These are phyloP conservation scores for Ceramica pisi DNA, from an alignment of 2,888 invertebrate species.

Conservation along the genomic window DNA sequence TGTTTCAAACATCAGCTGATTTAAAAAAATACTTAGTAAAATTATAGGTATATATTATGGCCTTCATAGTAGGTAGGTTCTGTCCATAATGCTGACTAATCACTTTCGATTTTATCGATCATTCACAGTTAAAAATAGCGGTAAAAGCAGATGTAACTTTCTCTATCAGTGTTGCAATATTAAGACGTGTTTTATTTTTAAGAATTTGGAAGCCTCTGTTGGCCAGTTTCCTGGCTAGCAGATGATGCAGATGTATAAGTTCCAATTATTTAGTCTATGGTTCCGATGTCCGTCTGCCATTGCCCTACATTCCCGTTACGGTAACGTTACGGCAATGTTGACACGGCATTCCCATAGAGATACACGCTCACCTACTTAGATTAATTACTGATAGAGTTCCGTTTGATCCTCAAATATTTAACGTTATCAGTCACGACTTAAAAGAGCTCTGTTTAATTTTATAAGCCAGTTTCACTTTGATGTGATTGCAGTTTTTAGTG, in stretches of 20 bases:
- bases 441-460: slow-evolving; percentile 29
- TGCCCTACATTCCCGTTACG: slow-evolving; percentile 59
- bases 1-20: slow-evolving; percentile 17
- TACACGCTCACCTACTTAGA: slow-evolving; percentile 49
- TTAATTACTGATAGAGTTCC: slow-evolving; percentile 32
- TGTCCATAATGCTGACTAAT: background rate
- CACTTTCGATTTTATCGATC: slow-evolving; percentile 35
- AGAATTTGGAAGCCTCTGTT: slow-evolving; percentile 27
- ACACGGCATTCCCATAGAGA: slow-evolving; percentile 43
- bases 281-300: slow-evolving; percentile 34
- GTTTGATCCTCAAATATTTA: slow-evolving; percentile 46
- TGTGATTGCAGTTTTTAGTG: slow-evolving; percentile 17
- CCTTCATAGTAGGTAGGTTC: background rate
- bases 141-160: slow-evolving; percentile 24
- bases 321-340: slow-evolving; percentile 56
- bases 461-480: slow-evolving; percentile 33
- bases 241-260: slow-evolving; percentile 7
- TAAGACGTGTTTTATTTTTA: slow-evolving; percentile 22
- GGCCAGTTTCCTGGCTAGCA: slow-evolving; percentile 25
- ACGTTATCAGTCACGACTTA: slow-evolving; percentile 37
- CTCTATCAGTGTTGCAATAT: slow-evolving; percentile 41
- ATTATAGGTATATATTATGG: background rate
- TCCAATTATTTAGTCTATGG: slow-evolving; percentile 30
- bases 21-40: no score
- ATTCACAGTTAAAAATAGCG: slow-evolving; percentile 29